Percentiles rank a stretch among this genome's conserved stretches.
Evolutionary conservation across 2,113 vertebrate species (phyloP).

Genomic region (Ancistrus triradiatus): DNA sequence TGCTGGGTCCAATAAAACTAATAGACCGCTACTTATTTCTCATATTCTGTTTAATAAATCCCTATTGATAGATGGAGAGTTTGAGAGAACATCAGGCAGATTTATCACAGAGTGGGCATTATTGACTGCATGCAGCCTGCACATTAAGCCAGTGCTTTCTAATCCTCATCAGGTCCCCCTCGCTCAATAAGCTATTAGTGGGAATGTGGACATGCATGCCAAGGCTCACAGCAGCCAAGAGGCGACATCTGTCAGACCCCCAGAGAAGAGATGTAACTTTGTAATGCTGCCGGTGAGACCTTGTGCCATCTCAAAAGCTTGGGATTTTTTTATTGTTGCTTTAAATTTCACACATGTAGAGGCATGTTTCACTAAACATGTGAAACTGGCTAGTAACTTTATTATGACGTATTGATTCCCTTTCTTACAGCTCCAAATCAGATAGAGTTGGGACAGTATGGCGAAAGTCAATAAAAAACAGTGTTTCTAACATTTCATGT

Average conservation of each 20-base stretch:
- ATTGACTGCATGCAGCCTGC: conserved; percentile 55
- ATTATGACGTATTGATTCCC: conserved; percentile 23
- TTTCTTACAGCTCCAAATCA: too few relatives aligned
- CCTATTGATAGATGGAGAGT: conserved; percentile 64
- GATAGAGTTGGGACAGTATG: too few relatives aligned
- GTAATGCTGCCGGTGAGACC: background rate
- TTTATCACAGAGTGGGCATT: conserved; percentile 52
- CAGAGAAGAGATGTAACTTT: conserved; percentile 20
- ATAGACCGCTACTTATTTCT: conserved; percentile 30
- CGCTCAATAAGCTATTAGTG: conserved; percentile 72
- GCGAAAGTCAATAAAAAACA: too few relatives aligned
- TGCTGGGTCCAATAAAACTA: conserved; percentile 3
- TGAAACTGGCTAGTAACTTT: background rate
- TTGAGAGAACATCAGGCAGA: conserved; percentile 59
- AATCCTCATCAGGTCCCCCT: conserved; percentile 60
- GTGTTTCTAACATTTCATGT: too few relatives aligned
- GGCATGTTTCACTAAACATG: background rate
- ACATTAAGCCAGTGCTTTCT: conserved; percentile 61
- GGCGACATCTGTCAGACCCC: conserved; percentile 62
- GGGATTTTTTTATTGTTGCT: background rate
- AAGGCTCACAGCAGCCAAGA: conserved; percentile 53
- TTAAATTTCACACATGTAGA: background rate
- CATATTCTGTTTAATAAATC: conserved; percentile 58
- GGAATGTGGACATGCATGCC: conserved; percentile 64
- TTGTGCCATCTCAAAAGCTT: background rate